Percentiles rank a stretch among this genome's conserved stretches.
These are phyloP conservation scores for Dendrolimus houi DNA, from an alignment of 2,888 invertebrate species.

Conservation along the genomic window DNA sequence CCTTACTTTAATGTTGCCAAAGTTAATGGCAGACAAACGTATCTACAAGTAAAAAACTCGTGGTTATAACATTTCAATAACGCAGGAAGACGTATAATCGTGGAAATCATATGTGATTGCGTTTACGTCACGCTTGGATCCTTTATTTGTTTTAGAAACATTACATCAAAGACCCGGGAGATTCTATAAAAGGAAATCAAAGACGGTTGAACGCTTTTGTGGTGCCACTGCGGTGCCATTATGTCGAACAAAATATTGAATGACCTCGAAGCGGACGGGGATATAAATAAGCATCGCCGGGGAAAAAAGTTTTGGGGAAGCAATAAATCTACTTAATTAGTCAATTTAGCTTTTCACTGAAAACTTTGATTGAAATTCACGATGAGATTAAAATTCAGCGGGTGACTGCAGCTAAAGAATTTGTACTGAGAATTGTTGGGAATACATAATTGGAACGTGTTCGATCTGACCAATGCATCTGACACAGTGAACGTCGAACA, in stretches of 20 bases:
- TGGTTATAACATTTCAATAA: constrained; percentile 35
- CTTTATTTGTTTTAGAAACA: constrained; percentile 31
- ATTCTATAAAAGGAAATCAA: constrained; percentile 42
- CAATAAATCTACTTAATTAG: constrained; percentile 68
- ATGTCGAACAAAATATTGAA: constrained; percentile 48
- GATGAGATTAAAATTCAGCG: constrained; percentile 39
- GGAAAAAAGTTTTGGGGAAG: constrained; percentile 53
- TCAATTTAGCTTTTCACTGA: constrained; percentile 55
- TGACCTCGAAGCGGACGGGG: constrained; percentile 36
- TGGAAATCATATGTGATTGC: constrained; percentile 21
- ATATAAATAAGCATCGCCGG: constrained; percentile 58
- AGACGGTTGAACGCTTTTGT: constrained; percentile 29
- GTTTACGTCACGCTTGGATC: constrained; percentile 26
- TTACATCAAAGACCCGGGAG: constrained; percentile 47
- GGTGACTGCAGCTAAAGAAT: constrained; percentile 16
- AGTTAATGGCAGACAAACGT: no score
- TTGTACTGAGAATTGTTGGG: constrained; percentile 10
- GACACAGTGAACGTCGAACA: constrained; percentile 21
- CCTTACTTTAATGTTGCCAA: no score
- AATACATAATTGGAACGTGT: constrained; percentile 23
- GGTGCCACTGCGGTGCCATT: constrained; percentile 27
- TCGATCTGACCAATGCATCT: constrained; percentile 6
- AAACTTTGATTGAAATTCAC: constrained; percentile 56
- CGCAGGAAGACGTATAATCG: constrained; percentile 24
- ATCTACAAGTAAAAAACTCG: no score